A percentile compares a stretch with the other conserved stretches of the same genome.
phyloP scores from a whole-genome alignment of 2,888 invertebrate species.

The Drosophila putrida region DNA sequence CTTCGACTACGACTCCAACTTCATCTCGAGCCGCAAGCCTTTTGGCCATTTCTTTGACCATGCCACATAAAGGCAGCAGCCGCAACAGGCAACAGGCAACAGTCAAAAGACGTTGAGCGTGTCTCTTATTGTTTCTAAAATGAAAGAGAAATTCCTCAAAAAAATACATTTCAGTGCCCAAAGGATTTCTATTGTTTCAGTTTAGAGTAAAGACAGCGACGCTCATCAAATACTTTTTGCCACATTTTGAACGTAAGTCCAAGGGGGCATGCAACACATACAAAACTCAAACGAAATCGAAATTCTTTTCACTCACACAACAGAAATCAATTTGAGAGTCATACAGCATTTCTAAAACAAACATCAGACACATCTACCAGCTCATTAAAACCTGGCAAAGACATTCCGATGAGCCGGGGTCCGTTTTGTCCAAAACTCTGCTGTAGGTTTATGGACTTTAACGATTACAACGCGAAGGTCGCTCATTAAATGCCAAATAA shows the following conservation, averaged over 20 bases:
- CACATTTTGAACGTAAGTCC: constrained; percentile 23
- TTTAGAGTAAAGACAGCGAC: constrained; percentile 30
- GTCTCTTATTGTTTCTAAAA: constrained; percentile 73
- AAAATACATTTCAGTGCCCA: constrained; percentile 62
- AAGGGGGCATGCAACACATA: neutral
- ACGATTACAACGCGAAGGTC: constrained; percentile 81
- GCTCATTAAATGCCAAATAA: constrained; percentile 82
- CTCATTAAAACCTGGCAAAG: constrained; percentile 75
- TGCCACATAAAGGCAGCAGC: constrained; percentile 60
- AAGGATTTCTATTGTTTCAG: constrained; percentile 79
- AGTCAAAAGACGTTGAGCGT: no score
- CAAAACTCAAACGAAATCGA: constrained; percentile 34
- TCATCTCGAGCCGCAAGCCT: constrained; percentile 23
- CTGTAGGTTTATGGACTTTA: constrained; percentile 74
- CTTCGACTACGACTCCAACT: constrained; percentile 11
- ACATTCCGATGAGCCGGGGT: constrained; percentile 58
- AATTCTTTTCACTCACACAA: constrained; percentile 62
- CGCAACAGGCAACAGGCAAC: constrained; percentile 6
- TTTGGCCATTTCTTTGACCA: constrained; percentile 65
- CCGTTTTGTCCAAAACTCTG: constrained; percentile 27
- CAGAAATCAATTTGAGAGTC: constrained; percentile 38
- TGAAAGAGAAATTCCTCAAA: constrained; percentile 72
- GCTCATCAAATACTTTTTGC: constrained; percentile 61
- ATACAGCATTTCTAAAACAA: constrained; percentile 59
- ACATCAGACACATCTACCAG: constrained; percentile 37